Evolutionary conservation across 2,888 invertebrate species (phyloP).

Genomic region (Drosophila ezoana): DNA sequence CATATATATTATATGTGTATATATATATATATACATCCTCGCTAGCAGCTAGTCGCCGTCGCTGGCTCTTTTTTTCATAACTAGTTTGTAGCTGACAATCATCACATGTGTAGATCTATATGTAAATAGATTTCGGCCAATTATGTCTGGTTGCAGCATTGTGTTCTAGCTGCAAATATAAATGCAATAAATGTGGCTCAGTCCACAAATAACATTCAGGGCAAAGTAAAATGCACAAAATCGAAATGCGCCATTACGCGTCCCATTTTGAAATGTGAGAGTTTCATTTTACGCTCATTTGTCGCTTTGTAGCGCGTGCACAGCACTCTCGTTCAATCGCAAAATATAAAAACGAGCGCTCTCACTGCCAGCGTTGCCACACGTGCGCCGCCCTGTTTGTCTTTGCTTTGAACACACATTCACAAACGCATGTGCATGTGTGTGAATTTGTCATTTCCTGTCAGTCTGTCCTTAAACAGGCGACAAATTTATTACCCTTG

Average conservation of each 20-base stretch:
- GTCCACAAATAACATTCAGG: slow-evolving; percentile 34
- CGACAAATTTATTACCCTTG: slow-evolving; percentile 29
- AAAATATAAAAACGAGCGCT: slow-evolving; percentile 25
- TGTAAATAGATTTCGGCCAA: slow-evolving; percentile 2
- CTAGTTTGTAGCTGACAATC: slow-evolving; percentile 39
- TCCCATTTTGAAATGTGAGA: slow-evolving; percentile 27
- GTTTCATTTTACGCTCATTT: slow-evolving; percentile 45
- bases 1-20: not conserved
- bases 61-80: slow-evolving; percentile 46
- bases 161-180: slow-evolving; percentile 15
- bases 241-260: slow-evolving; percentile 42
- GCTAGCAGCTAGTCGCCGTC: slow-evolving; percentile 29
- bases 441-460: slow-evolving; percentile 32
- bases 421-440: not conserved
- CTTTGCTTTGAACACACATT: slow-evolving; percentile 16
- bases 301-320: slow-evolving; percentile 49
- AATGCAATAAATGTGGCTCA: slow-evolving; percentile 11
- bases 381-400: slow-evolving; percentile 42
- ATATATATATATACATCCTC: slow-evolving; percentile 11
- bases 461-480: slow-evolving; percentile 21
- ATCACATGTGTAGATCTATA: slow-evolving; percentile 31
- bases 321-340: slow-evolving; percentile 26
- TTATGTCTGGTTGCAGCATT: not conserved
- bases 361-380: slow-evolving; percentile 51
- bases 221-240: slow-evolving; percentile 34